phyloP scores from a whole-genome alignment of 2,797 vertebrate species.

The Poliocrania exsul region DNA sequence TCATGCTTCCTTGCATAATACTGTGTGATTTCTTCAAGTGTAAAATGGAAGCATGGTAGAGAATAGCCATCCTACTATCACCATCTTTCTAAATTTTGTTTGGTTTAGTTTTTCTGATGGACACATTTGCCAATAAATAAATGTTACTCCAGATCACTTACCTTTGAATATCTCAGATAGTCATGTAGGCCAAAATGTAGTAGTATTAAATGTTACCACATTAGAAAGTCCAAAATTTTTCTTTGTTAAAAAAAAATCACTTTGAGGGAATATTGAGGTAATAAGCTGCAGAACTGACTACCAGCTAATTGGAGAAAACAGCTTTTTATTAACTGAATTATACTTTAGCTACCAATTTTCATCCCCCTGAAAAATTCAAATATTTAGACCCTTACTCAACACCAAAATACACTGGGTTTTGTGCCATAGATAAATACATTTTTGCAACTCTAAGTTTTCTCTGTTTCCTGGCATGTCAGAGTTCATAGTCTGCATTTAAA shows the following conservation, averaged over 20 bases:
- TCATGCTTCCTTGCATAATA: neutral
- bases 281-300: neutral
- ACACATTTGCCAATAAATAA: neutral
- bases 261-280: neutral
- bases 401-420: fast-evolving
- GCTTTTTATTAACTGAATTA: neutral
- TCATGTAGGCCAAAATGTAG: neutral
- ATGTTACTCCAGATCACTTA: neutral
- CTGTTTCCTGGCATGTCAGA: neutral
- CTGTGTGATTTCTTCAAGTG: neutral
- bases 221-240: neutral
- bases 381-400: neutral
- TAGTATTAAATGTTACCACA: neutral
- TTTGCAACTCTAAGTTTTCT: neutral
- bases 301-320: neutral
- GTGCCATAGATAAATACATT: fast-evolving
- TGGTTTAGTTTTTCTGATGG: neutral
- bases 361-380: neutral
- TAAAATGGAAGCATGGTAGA: neutral
- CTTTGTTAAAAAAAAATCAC: fast-evolving
- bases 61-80: neutral
- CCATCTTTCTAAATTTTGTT: neutral
- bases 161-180: neutral
- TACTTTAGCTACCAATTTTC: neutral
- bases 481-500: neutral